Conservation (phyloP, 2,797 vertebrate species). For the Allobates femoralis region DNA sequence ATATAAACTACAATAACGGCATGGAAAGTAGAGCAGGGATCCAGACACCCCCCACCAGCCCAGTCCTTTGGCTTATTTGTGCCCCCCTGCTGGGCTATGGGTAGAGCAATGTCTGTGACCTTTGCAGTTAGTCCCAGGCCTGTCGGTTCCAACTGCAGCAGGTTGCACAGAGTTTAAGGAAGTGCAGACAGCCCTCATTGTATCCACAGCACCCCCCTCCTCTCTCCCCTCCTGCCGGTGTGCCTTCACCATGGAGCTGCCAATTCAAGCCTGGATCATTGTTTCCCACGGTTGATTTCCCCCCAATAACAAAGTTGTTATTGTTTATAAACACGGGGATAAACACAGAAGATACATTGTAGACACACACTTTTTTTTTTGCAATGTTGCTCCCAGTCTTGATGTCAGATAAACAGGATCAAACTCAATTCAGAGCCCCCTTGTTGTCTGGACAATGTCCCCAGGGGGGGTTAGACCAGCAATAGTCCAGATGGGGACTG, state of each 20-base stretch:
- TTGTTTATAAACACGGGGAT: not conserved
- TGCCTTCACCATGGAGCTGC: slow-evolving; percentile 22
- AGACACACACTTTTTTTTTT: not conserved
- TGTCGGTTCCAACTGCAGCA: slow-evolving; percentile 33
- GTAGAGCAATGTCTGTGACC: slow-evolving; percentile 43
- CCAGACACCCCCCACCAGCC: not conserved
- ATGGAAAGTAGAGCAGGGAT: not conserved
- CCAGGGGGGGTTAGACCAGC: not conserved
- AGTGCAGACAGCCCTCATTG: slow-evolving; percentile 54
- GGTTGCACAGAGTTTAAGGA: slow-evolving; percentile 59
- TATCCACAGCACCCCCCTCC: slow-evolving; percentile 26
- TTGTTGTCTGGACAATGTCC: slow-evolving; percentile 6
- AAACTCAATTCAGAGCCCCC: not conserved
- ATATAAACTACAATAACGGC: not conserved
- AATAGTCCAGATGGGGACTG: slow-evolving; percentile 46
- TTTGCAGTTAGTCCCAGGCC: slow-evolving; percentile 53
- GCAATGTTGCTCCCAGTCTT: not conserved
- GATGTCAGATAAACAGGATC: not conserved
- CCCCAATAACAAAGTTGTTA: slow-evolving; percentile 24
- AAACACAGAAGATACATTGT: not conserved
- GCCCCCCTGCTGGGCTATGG: slow-evolving; percentile 18
- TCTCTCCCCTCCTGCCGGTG: slow-evolving; percentile 14
- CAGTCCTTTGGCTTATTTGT: not conserved
- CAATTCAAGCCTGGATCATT: slow-evolving; percentile 21
- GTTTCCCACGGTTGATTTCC: slow-evolving; percentile 46